A percentile compares a stretch with the other conserved stretches of the same genome.
These are phyloP conservation scores for Diplodus puntazzo DNA, from an alignment of 2,797 vertebrate genomes.

Conservation along the genomic window DNA sequence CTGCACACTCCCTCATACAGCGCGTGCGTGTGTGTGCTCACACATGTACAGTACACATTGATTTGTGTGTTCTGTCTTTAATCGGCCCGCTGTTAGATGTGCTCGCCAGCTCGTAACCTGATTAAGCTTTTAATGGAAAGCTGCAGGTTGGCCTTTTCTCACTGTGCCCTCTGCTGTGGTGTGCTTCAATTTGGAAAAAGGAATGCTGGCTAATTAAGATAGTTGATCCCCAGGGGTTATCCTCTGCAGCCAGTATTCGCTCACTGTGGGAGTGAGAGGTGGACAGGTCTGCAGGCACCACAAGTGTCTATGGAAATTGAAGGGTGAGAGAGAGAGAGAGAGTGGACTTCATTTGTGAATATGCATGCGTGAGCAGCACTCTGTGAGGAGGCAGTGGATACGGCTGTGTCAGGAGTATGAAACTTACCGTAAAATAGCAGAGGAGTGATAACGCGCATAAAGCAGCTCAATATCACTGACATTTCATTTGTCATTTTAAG, in stretches of 20 bases:
- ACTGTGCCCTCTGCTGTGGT: constrained; percentile 42
- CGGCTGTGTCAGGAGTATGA: neutral
- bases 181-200: constrained; percentile 43
- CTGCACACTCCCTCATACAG: neutral
- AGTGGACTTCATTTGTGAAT: constrained; percentile 20
- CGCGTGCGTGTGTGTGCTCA: constrained; percentile 4
- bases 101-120: constrained; percentile 35
- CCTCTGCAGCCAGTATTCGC: constrained; percentile 44
- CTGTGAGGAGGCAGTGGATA: neutral
- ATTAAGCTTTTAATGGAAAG: constrained; percentile 65
- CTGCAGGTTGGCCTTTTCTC: constrained; percentile 54
- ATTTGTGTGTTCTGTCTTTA: constrained; percentile 55
- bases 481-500: constrained; percentile 8
- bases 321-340: neutral
- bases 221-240: constrained; percentile 43
- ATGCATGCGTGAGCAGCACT: neutral
- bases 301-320: constrained; percentile 33
- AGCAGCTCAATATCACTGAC: constrained; percentile 14
- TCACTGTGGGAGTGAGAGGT: constrained; percentile 42
- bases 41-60: constrained; percentile 31
- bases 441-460: constrained; percentile 19
- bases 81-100: constrained; percentile 62
- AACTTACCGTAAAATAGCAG: constrained; percentile 11
- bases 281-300: constrained; percentile 43
- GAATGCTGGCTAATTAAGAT: constrained; percentile 63